Conservation (phyloP, 2,888 invertebrate species). For the Thysanoteuthis rhombus region DNA sequence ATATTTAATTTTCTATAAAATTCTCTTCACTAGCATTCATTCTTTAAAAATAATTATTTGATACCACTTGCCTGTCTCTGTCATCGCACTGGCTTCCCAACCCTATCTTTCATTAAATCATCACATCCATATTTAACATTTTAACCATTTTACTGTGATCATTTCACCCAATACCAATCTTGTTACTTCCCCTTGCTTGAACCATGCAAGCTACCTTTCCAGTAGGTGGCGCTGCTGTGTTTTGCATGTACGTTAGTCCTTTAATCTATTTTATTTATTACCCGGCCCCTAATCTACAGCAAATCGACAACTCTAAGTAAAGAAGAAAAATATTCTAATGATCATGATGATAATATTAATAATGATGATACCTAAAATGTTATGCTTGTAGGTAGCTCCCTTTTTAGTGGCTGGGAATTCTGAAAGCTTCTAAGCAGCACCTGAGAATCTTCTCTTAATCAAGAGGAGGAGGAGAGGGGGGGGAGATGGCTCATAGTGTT, state of each 20-base stretch:
- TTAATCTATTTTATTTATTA: not conserved
- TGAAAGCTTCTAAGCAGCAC: not conserved
- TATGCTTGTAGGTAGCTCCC: not conserved
- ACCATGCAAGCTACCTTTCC: slow-evolving; percentile 12
- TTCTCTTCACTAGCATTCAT: not conserved
- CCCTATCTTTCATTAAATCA: not conserved
- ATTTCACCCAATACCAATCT: not conserved
- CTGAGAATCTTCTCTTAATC: not conserved
- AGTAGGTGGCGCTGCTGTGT: not conserved
- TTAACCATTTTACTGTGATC: not conserved
- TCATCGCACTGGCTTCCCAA: not conserved
- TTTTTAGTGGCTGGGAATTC: not conserved
- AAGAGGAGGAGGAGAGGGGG: not conserved
- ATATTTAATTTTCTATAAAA: not conserved
- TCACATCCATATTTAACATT: not conserved
- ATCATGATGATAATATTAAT: not conserved
- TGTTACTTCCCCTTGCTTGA: not conserved
- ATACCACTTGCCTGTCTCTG: not conserved
- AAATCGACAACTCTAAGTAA: not conserved
- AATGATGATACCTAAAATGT: not conserved
- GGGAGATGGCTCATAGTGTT: not conserved
- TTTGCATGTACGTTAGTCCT: not conserved
- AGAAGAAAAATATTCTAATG: not conserved
- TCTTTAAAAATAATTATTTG: not conserved
- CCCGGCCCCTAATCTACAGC: not conserved